These are phyloP conservation scores for Muscicapa comitata DNA, from an alignment of 2,797 vertebrate genomes.

Conservation along the genomic window DNA sequence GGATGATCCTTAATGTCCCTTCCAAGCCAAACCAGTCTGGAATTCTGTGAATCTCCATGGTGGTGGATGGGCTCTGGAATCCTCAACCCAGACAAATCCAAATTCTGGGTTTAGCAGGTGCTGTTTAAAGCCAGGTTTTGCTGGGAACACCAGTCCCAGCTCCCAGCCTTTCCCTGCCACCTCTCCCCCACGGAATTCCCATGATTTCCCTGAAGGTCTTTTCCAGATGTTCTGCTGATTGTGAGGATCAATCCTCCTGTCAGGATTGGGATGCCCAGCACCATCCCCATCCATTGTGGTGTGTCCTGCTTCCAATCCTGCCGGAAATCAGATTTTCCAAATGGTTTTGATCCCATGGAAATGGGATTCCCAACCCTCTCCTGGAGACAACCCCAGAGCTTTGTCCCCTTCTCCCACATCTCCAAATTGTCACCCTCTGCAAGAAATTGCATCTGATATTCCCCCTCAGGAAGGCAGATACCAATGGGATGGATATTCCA, in stretches of 20 bases:
- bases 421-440: background rate
- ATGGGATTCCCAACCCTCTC: background rate
- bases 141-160: background rate
- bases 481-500: background rate
- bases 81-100: background rate
- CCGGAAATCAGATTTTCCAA: background rate
- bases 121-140: background rate
- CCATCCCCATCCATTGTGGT: background rate
- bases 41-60: fast-evolving
- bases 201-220: background rate
- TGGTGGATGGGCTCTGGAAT: too few relatives aligned
- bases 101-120: background rate
- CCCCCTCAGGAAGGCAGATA: background rate
- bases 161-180: background rate
- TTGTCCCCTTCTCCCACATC: background rate
- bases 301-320: background rate
- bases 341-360: background rate
- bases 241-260: background rate
- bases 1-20: too few relatives aligned
- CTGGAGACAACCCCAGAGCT: background rate
- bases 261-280: background rate
- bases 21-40: background rate
- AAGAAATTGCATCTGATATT: background rate
- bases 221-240: background rate
- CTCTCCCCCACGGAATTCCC: background rate